Evolutionary conservation across 2,888 invertebrate genomes (phyloP).

Genomic region (Sinodicranocentrus sp.): DNA sequence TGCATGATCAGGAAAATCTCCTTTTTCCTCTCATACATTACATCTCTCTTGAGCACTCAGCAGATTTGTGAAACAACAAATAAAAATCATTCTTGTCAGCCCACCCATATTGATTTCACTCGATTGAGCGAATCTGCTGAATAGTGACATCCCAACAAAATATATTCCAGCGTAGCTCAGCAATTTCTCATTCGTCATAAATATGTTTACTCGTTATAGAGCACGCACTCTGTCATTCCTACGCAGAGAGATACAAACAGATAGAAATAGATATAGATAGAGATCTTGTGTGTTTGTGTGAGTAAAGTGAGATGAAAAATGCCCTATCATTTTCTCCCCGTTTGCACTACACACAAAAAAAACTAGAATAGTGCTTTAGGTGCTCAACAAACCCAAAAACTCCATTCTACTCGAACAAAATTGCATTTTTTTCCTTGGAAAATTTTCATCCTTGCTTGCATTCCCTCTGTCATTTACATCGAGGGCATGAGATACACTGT

Average conservation of each 20-base stretch:
- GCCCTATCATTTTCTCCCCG: conserved; percentile 21
- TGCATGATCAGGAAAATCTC: conserved; percentile 23
- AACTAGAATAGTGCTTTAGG: background rate
- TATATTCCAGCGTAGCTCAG: conserved; percentile 44
- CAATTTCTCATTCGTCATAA: conserved; percentile 56
- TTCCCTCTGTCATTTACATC: conserved; percentile 19
- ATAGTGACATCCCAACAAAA: conserved; percentile 42
- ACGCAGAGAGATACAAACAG: too few relatives aligned
- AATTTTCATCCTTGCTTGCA: conserved; percentile 9
- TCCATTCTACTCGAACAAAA: conserved; percentile 24
- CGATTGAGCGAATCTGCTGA: conserved; percentile 55
- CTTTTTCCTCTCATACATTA: background rate
- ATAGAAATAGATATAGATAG: background rate
- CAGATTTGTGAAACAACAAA: conserved; percentile 41
- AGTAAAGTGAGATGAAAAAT: conserved; percentile 36
- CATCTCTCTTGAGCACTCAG: background rate
- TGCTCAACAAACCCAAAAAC: conserved; percentile 49
- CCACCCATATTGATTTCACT: conserved; percentile 58
- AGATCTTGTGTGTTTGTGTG: background rate
- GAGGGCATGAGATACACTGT: background rate
- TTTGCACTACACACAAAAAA: background rate
- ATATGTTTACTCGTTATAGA: conserved; percentile 8
- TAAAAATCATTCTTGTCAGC: conserved; percentile 33
- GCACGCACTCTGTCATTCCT: background rate
- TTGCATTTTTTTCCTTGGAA: conserved; percentile 36